Conservation (phyloP, 1,140 invertebrate species). For the Heliconius congener region DNA sequence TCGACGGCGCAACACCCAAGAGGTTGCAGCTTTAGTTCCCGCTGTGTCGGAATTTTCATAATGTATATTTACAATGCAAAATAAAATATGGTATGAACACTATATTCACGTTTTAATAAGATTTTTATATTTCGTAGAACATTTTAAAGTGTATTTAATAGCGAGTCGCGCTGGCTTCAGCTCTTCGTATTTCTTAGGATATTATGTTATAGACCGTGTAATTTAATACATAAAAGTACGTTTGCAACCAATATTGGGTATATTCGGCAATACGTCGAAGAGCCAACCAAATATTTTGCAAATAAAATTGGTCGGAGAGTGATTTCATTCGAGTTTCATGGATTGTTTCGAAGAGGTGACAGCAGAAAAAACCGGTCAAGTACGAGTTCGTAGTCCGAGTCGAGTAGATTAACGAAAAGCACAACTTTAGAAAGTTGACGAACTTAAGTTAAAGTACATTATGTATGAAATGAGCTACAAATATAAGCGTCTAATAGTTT, state of each 20-base stretch:
- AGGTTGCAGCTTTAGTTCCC: slow-evolving; percentile 13
- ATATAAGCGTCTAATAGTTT: no score
- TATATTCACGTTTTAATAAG: slow-evolving; percentile 10
- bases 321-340: background rate
- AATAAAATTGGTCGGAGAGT: background rate
- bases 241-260: background rate
- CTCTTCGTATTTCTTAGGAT: background rate
- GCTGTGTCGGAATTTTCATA: slow-evolving; percentile 17
- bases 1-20: slow-evolving; percentile 12
- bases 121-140: slow-evolving; percentile 17
- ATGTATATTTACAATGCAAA: slow-evolving; percentile 19
- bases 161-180: background rate
- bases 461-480: no score
- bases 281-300: no score
- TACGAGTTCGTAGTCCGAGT: no score
- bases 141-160: background rate
- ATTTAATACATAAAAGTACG: background rate
- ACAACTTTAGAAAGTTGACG: no score
- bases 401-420: no score
- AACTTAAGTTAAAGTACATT: no score
- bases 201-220: background rate
- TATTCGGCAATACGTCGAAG: no score
- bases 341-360: no score
- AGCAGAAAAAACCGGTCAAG: no score
- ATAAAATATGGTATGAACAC: slow-evolving; percentile 16